Conservation (phyloP, 2,888 invertebrate species). For the Periphyllus acericola region DNA sequence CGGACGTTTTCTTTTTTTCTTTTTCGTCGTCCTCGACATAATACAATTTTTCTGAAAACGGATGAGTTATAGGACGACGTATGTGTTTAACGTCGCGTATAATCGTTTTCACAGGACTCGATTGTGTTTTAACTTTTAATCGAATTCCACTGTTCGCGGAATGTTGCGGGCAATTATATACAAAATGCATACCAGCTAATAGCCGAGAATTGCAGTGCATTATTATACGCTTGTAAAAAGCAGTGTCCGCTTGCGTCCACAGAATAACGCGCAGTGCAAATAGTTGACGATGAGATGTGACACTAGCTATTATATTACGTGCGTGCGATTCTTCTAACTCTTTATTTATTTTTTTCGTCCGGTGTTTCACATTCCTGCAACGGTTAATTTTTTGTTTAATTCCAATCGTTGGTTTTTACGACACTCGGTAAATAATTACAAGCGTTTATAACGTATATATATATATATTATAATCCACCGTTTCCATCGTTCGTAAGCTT, state of each 20-base stretch:
- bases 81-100: too few species aligned
- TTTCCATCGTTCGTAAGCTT: background rate
- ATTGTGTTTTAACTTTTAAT: too few species aligned
- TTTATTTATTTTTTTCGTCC: background rate
- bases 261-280: background rate
- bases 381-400: background rate
- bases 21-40: too few species aligned
- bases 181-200: background rate
- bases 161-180: background rate
- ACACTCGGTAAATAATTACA: background rate
- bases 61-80: too few species aligned
- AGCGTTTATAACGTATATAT: too few species aligned
- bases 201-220: background rate
- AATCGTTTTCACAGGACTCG: too few species aligned
- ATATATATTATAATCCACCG: background rate
- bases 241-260: background rate
- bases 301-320: background rate
- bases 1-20: too few species aligned
- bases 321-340: background rate
- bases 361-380: background rate
- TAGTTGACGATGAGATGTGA: background rate
- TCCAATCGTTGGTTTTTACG: background rate
- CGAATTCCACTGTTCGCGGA: too few species aligned
- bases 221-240: background rate
- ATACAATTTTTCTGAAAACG: too few species aligned